Evolutionary conservation across 2,113 vertebrate species (phyloP).

Genomic region (Atractosteus spatula): DNA sequence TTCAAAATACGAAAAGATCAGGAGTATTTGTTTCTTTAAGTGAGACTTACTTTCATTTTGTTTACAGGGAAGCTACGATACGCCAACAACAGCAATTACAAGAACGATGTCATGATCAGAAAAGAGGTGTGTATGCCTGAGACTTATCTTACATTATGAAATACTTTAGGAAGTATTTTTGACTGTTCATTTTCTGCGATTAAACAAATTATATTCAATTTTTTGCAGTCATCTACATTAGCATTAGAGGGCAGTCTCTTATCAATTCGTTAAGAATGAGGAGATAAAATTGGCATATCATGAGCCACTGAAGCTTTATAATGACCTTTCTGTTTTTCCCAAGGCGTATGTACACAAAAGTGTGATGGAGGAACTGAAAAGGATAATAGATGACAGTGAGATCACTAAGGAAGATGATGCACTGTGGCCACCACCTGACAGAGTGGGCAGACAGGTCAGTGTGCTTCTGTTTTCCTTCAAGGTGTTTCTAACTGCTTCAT

Average conservation of each 20-base stretch:
- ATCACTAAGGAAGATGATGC: constrained; percentile 98
- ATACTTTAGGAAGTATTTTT: too few species aligned
- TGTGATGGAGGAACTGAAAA: constrained; percentile 97
- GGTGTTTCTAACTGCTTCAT: constrained; percentile 9
- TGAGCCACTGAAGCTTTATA: not conserved
- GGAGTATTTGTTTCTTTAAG: too few species aligned
- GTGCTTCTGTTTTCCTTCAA: not conserved
- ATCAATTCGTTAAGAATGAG: too few species aligned
- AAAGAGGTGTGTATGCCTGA: constrained; percentile 78
- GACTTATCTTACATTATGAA: too few species aligned
- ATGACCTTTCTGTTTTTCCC: constrained; percentile 2
- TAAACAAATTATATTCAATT: too few species aligned
- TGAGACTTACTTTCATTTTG: not conserved
- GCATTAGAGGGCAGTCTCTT: too few species aligned
- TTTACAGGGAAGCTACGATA: constrained; percentile 88
- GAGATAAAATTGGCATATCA: too few species aligned
- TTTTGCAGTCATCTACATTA: too few species aligned
- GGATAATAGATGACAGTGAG: constrained; percentile 97
- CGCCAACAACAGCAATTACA: constrained; percentile 99
- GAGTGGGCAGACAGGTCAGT: constrained; percentile 92
- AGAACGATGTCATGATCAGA: constrained; percentile 98
- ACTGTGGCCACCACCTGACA: constrained; percentile 92
- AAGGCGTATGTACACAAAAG: constrained; percentile 98
- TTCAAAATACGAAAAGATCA: too few species aligned
- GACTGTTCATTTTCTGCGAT: too few species aligned